Conservation (phyloP, 2,888 invertebrate species). For the Synergus laeviventris region DNA sequence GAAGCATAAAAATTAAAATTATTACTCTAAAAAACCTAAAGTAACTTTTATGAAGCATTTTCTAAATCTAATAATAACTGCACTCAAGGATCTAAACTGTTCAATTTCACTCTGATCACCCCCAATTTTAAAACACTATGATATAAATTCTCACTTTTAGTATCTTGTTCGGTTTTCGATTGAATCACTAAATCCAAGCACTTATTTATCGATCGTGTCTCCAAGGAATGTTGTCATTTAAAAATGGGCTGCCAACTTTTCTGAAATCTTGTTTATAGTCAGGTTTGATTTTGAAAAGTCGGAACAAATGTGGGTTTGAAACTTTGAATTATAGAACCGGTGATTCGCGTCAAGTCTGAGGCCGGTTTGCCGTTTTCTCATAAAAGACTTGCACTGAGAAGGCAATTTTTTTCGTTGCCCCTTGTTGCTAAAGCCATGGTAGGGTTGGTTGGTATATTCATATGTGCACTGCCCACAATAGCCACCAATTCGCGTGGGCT, state of each 20-base stretch:
- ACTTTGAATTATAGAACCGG: neutral
- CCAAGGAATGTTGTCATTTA: neutral
- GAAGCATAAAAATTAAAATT: slow-evolving; percentile 22
- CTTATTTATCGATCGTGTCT: neutral
- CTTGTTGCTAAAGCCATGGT: slow-evolving; percentile 13
- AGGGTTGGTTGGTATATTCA: slow-evolving; percentile 6
- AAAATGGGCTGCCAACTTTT: neutral
- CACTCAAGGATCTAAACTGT: neutral
- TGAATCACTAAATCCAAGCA: neutral
- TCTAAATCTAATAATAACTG: neutral
- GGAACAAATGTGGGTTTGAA: neutral
- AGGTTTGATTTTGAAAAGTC: neutral
- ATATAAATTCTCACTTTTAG: slow-evolving; percentile 3
- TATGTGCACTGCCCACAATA: slow-evolving; percentile 5
- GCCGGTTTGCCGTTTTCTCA: slow-evolving; percentile 22
- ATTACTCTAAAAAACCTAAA: neutral
- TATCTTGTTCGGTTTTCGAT: neutral
- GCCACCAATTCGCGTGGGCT: slow-evolving; percentile 24
- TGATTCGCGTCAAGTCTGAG: slow-evolving; percentile 27
- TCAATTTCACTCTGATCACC: neutral
- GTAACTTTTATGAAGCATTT: slow-evolving; percentile 1
- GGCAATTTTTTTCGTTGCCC: slow-evolving; percentile 1
- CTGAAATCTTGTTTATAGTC: neutral
- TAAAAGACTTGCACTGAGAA: slow-evolving; percentile 6
- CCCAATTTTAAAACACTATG: slow-evolving; percentile 4